phyloP scores from a whole-genome alignment of 2,113 vertebrate species.

The Reinhardtius hippoglossoides region DNA sequence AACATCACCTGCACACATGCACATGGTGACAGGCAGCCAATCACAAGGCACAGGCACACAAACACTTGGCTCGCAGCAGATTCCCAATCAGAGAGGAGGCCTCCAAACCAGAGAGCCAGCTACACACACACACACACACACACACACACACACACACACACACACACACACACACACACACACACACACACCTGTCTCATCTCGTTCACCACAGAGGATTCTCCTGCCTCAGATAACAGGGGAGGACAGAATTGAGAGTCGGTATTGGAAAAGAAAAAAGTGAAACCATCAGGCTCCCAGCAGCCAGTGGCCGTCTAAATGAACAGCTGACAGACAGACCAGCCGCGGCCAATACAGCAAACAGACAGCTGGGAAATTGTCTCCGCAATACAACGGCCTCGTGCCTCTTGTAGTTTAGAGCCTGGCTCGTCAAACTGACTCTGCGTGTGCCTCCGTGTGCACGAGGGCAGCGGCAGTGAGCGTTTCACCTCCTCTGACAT shows the following conservation, averaged over 20 bases:
- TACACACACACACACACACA: too few relatives aligned
- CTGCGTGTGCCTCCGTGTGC: too few relatives aligned
- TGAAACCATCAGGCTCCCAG: neutral
- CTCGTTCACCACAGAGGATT: constrained; percentile 11
- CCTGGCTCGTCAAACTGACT: constrained; percentile 41
- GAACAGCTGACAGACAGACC: constrained; percentile 56
- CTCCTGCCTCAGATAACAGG: neutral
- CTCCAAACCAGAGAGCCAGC: too few relatives aligned
- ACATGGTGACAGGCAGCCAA: too few relatives aligned
- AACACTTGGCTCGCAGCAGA: too few relatives aligned
- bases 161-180: constrained; percentile 17
- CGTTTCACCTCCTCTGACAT: too few relatives aligned
- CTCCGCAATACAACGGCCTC: constrained; percentile 41
- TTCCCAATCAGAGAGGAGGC: too few relatives aligned
- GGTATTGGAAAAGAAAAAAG: constrained; percentile 14
- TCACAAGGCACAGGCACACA: too few relatives aligned
- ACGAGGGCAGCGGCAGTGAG: too few relatives aligned
- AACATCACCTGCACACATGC: too few relatives aligned
- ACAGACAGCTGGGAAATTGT: constrained; percentile 70
- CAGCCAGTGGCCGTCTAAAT: constrained; percentile 26
- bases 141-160: too few relatives aligned
- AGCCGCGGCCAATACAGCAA: constrained; percentile 31
- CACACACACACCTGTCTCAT: constrained; percentile 28
- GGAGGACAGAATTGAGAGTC: constrained; percentile 1
- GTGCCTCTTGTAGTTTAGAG: constrained; percentile 55